Evolutionary conservation across 2,888 invertebrate genomes (phyloP).

Genomic region (Plebejus anna): DNA sequence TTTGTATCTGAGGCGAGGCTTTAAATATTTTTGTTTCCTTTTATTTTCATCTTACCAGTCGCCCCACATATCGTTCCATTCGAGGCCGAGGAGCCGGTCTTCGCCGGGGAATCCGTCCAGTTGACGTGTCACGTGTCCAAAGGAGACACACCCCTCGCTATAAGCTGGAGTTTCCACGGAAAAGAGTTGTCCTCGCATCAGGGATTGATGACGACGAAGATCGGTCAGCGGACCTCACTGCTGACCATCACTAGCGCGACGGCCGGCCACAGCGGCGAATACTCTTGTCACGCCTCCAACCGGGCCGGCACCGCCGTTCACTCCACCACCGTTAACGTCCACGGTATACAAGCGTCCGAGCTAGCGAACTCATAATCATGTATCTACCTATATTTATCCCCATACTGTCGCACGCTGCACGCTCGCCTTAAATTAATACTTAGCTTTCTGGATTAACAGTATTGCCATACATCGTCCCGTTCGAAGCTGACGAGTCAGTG

Average conservation of each 20-base stretch:
- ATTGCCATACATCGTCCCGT: slow-evolving; percentile 83
- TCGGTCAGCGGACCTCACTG: slow-evolving; percentile 82
- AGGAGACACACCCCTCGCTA: slow-evolving; percentile 85
- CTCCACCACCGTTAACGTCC: slow-evolving; percentile 82
- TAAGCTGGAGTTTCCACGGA: slow-evolving; percentile 88
- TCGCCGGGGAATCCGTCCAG: slow-evolving; percentile 83
- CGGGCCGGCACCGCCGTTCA: slow-evolving; percentile 82
- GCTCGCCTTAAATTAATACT: slow-evolving; percentile 67
- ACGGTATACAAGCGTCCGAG: slow-evolving; percentile 77
- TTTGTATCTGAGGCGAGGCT: slow-evolving; percentile 68
- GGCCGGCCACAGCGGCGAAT: slow-evolving; percentile 84
- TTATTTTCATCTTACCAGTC: slow-evolving; percentile 43
- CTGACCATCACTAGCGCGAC: slow-evolving; percentile 82
- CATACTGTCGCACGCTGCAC: slow-evolving; percentile 72
- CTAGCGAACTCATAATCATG: not conserved
- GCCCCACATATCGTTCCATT: slow-evolving; percentile 83
- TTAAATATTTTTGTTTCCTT: slow-evolving; percentile 34
- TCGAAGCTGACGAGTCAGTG: slow-evolving; percentile 82
- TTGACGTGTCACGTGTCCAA: slow-evolving; percentile 82
- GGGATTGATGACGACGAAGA: slow-evolving; percentile 79
- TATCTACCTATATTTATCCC: slow-evolving; percentile 8
- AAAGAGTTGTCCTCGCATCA: slow-evolving; percentile 74
- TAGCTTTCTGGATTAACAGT: slow-evolving; percentile 80
- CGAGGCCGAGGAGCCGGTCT: slow-evolving; percentile 81
- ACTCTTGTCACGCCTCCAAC: slow-evolving; percentile 85